phyloP scores from a whole-genome alignment of 2,113 vertebrate genomes.

The Alligator mississippiensis region DNA sequence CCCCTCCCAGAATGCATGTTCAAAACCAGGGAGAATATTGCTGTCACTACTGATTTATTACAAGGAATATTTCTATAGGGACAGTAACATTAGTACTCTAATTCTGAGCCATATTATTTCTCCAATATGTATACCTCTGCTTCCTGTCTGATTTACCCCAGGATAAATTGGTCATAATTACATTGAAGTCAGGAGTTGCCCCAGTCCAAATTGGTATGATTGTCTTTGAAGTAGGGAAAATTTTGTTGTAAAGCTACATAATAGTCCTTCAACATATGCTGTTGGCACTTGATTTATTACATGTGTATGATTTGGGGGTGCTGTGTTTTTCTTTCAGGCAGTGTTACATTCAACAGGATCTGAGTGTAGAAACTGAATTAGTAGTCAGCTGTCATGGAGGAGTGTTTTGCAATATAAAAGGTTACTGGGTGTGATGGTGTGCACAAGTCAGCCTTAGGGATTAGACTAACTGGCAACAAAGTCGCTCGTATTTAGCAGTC shows the following conservation, averaged over 20 bases:
- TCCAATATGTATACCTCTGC: slow-evolving; percentile 6
- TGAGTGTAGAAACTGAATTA: slow-evolving; percentile 75
- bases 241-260: neutral
- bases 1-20: neutral
- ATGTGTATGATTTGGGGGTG: neutral
- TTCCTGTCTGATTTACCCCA: neutral
- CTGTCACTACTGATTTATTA: slow-evolving; percentile 28
- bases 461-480: slow-evolving; percentile 73
- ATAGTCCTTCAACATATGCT: neutral
- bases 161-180: slow-evolving; percentile 9
- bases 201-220: neutral
- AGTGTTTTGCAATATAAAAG: slow-evolving; percentile 41
- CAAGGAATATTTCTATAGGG: neutral
- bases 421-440: slow-evolving; percentile 77
- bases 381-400: slow-evolving; percentile 81
- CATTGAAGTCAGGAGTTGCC: neutral
- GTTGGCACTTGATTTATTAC: neutral
- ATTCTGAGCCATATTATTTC: neutral
- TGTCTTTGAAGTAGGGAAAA: neutral
- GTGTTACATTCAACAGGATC: slow-evolving; percentile 34
- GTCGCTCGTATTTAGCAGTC: slow-evolving; percentile 73
- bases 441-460: slow-evolving; percentile 68
- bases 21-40: neutral
- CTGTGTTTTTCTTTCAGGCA: neutral
- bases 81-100: slow-evolving; percentile 37